Conservation (phyloP, 2,797 vertebrate species). For the Eleutherodactylus coqui region DNA sequence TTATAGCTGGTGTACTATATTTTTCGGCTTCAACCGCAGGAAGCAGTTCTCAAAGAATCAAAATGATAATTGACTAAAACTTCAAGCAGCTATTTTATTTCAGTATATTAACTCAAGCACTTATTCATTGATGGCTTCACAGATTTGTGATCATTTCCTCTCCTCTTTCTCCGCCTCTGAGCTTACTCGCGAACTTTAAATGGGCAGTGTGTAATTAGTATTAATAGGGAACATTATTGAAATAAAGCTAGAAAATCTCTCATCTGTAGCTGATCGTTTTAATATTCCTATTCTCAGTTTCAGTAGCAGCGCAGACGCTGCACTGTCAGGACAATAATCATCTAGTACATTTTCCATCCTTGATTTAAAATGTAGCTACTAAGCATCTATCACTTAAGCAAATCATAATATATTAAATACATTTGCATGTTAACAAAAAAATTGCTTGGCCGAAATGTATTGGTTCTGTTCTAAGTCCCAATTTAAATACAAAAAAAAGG, state of each 20-base stretch:
- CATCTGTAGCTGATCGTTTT: slow-evolving; percentile 53
- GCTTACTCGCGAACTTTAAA: slow-evolving; percentile 59
- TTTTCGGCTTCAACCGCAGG: neutral
- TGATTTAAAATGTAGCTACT: slow-evolving; percentile 47
- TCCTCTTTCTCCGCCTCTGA: slow-evolving; percentile 59
- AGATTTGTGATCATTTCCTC: slow-evolving; percentile 60
- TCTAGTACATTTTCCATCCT: slow-evolving; percentile 49
- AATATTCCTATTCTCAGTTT: slow-evolving; percentile 51
- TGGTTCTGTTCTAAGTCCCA: neutral
- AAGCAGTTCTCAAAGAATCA: neutral
- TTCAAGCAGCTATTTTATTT: slow-evolving; percentile 56
- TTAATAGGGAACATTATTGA: slow-evolving; percentile 61
- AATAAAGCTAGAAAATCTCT: slow-evolving; percentile 57
- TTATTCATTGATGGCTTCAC: slow-evolving; percentile 54
- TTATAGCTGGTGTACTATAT: neutral
- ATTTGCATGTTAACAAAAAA: slow-evolving; percentile 20
- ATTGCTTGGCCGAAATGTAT: neutral
- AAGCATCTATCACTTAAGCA: slow-evolving; percentile 27
- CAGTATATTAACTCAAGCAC: slow-evolving; percentile 59
- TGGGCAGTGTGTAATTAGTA: slow-evolving; percentile 61
- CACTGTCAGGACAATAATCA: slow-evolving; percentile 48
- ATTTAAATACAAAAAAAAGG: neutral
- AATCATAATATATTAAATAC: slow-evolving; percentile 40
- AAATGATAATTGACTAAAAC: slow-evolving; percentile 26
- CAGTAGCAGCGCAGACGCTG: slow-evolving; percentile 32